Conservation (phyloP, 2,888 invertebrate genomes). For the Tupiocoris notatus region DNA sequence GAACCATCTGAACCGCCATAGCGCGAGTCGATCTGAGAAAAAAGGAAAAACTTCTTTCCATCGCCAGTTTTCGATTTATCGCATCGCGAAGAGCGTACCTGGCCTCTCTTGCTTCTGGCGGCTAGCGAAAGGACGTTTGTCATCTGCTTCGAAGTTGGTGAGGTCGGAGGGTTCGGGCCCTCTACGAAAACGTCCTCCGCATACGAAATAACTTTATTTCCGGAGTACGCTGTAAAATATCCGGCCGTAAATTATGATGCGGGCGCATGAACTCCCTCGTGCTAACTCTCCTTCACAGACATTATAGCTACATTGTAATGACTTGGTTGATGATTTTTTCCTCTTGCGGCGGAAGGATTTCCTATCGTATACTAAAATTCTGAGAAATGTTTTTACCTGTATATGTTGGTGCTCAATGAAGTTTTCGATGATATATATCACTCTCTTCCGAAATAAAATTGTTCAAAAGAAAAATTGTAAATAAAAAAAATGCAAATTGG, state of each 20-base stretch:
- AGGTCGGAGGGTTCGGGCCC: not conserved
- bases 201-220: slow-evolving; percentile 22
- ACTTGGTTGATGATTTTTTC: not conserved
- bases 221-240: slow-evolving; percentile 12
- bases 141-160: not conserved
- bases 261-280: not conserved
- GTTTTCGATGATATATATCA: no score
- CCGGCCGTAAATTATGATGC: slow-evolving; percentile 23
- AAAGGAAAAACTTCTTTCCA: not conserved
- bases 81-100: not conserved
- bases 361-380: not conserved
- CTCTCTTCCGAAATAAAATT: no score
- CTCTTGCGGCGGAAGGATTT: not conserved
- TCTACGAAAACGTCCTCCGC: slow-evolving; percentile 5
- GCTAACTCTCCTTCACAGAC: not conserved
- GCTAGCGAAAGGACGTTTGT: not conserved
- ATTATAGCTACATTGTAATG: not conserved
- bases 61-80: not conserved
- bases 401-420: no score
- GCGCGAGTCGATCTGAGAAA: not conserved
- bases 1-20: no score
- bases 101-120: not conserved
- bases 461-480: no score
- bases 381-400: no score
- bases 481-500: no score